These are phyloP conservation scores for Parauchenoglanis punctatus DNA, from an alignment of 2,797 vertebrate species.

Conservation along the genomic window DNA sequence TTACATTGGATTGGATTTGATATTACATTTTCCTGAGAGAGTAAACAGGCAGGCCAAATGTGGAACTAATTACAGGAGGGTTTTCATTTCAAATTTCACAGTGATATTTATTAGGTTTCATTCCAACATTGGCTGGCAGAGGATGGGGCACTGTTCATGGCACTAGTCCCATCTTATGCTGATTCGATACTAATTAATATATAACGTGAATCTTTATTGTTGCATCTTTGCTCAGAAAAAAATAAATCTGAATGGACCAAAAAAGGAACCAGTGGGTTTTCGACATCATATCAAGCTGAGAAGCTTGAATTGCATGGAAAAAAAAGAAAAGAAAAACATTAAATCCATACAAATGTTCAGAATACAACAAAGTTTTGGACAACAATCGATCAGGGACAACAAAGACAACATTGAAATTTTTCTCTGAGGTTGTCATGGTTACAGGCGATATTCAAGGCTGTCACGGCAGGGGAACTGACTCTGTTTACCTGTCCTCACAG, in stretches of 20 bases:
- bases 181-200: not conserved
- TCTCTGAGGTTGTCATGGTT: slow-evolving; percentile 36
- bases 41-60: not conserved
- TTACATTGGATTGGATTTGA: not conserved
- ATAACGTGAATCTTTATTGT: not conserved
- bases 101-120: not conserved
- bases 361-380: slow-evolving; percentile 13
- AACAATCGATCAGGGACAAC: slow-evolving; percentile 33
- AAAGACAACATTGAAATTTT: slow-evolving; percentile 34
- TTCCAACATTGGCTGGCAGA: not conserved
- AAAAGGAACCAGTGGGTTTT: not conserved
- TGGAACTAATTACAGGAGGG: not conserved
- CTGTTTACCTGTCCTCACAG: slow-evolving; percentile 33
- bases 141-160: not conserved
- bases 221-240: not conserved
- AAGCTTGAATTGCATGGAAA: slow-evolving; percentile 2
- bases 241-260: not conserved
- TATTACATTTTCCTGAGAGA: not conserved
- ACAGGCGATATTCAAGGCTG: slow-evolving; percentile 34
- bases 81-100: not conserved
- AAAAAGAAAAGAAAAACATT: not conserved
- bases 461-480: slow-evolving; percentile 34
- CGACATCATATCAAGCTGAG: not conserved
- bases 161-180: not conserved
- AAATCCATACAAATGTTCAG: slow-evolving; percentile 12